phyloP scores from a whole-genome alignment of 2,113 vertebrate species.

The Strigops habroptila region DNA sequence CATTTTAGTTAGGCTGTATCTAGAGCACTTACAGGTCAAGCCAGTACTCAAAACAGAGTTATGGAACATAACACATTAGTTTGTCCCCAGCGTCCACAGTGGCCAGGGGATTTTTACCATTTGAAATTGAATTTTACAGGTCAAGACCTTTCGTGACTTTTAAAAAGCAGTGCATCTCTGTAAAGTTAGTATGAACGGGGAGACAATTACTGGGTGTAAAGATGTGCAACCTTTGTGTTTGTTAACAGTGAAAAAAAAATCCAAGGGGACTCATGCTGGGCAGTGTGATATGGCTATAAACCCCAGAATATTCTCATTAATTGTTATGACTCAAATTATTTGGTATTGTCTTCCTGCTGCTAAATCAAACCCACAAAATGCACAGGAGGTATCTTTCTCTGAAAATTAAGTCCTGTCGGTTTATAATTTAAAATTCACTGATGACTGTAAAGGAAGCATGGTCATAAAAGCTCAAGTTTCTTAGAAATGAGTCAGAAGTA shows the following conservation, averaged over 20 bases:
- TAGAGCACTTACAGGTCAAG: constrained; percentile 77
- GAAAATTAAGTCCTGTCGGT: not conserved
- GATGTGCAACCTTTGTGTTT: constrained; percentile 20
- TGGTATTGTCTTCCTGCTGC: not conserved
- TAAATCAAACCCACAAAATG: constrained; percentile 25
- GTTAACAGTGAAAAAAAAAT: constrained; percentile 3
- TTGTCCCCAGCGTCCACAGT: constrained; percentile 50
- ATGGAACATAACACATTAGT: constrained; percentile 67
- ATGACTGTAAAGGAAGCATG: constrained; percentile 25
- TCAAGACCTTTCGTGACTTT: constrained; percentile 54
- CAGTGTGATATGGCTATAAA: not conserved
- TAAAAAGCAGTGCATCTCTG: constrained; percentile 44
- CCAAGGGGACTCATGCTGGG: not conserved
- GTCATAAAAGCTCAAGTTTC: not conserved
- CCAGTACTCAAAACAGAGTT: constrained; percentile 69
- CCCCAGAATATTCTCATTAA: constrained; percentile 15
- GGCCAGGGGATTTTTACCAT: constrained; percentile 68
- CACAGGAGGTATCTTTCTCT: not conserved
- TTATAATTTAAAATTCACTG: constrained; percentile 17
- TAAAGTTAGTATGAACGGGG: constrained; percentile 12
- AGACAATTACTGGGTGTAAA: constrained; percentile 29
- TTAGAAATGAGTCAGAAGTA: constrained; percentile 44
- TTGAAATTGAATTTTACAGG: constrained; percentile 73
- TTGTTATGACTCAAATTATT: constrained; percentile 32
- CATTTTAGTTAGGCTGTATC: constrained; percentile 71